These are phyloP conservation scores for Leptoclinus maculatus DNA, from an alignment of 2,797 vertebrate genomes.

Conservation along the genomic window DNA sequence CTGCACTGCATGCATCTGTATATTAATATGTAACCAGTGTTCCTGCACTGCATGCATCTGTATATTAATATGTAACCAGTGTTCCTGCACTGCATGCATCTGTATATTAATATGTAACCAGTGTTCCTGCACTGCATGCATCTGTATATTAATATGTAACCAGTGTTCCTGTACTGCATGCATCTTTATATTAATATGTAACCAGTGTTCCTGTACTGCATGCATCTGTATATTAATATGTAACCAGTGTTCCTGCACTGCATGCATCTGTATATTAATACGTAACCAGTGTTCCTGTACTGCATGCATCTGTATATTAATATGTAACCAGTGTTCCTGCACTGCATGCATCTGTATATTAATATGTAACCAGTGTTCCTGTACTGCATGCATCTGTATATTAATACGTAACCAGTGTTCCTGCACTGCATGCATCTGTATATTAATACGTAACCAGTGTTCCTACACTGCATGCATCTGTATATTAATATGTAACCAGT, in stretches of 20 bases:
- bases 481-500: constrained; percentile 24
- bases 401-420: constrained; percentile 21
- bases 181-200: constrained; percentile 16
- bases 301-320: constrained; percentile 1
- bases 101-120: constrained; percentile 24
- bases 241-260: constrained; percentile 5
- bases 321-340: constrained; percentile 12
- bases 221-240: constrained; percentile 9
- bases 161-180: background rate
- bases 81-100: background rate
- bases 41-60: background rate
- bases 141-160: constrained; percentile 22
- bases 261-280: constrained; percentile 6
- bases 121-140: background rate
- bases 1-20: background rate
- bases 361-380: constrained; percentile 19
- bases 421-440: background rate
- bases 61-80: constrained; percentile 24
- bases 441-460: constrained; percentile 24
- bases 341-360: background rate
- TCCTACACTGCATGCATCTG: background rate
- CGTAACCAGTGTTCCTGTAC: constrained; percentile 6
- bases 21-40: constrained; percentile 24
- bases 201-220: background rate
- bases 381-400: background rate